Percentiles rank a stretch among this genome's conserved stretches.
These are phyloP conservation scores for Oscheius sp. DNA, from an alignment of 2,888 invertebrate genomes.

Conservation along the genomic window DNA sequence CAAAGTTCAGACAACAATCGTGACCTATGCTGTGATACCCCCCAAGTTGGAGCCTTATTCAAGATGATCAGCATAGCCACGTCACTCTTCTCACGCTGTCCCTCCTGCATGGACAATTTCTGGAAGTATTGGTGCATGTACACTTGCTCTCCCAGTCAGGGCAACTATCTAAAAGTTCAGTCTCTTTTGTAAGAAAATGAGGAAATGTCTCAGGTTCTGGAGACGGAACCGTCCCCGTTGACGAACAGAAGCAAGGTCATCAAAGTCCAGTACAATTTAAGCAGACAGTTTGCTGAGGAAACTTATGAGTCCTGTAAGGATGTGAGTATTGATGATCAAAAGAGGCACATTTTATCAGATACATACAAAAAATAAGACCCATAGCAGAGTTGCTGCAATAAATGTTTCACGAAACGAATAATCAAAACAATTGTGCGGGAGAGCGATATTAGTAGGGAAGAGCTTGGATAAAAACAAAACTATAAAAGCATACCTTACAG, in stretches of 20 bases:
- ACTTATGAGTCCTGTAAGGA: slow-evolving; percentile 85
- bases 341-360: background rate
- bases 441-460: too few relatives aligned
- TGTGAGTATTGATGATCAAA: slow-evolving; percentile 37
- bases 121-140: slow-evolving; percentile 34
- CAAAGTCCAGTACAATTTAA: slow-evolving; percentile 81
- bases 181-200: background rate
- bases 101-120: slow-evolving; percentile 35
- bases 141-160: slow-evolving; percentile 25
- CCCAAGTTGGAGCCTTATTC: slow-evolving; percentile 26
- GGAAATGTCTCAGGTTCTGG: slow-evolving; percentile 6
- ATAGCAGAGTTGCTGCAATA: too few relatives aligned
- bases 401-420: too few relatives aligned
- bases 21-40: slow-evolving; percentile 14
- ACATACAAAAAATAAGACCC: too few relatives aligned
- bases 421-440: too few relatives aligned
- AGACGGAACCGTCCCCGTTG: slow-evolving; percentile 47
- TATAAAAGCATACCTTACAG: too few relatives aligned
- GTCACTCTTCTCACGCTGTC: slow-evolving; percentile 27
- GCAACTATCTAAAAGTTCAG: slow-evolving; percentile 6
- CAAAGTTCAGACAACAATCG: slow-evolving; percentile 12
- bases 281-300: slow-evolving; percentile 81
- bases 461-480: too few relatives aligned
- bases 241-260: slow-evolving; percentile 78
- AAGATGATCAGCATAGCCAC: slow-evolving; percentile 26